Percentiles rank a stretch among this genome's conserved stretches.
Evolutionary conservation across 1,140 invertebrate genomes (phyloP).

Genomic region (Amphibalanus amphitrite): DNA sequence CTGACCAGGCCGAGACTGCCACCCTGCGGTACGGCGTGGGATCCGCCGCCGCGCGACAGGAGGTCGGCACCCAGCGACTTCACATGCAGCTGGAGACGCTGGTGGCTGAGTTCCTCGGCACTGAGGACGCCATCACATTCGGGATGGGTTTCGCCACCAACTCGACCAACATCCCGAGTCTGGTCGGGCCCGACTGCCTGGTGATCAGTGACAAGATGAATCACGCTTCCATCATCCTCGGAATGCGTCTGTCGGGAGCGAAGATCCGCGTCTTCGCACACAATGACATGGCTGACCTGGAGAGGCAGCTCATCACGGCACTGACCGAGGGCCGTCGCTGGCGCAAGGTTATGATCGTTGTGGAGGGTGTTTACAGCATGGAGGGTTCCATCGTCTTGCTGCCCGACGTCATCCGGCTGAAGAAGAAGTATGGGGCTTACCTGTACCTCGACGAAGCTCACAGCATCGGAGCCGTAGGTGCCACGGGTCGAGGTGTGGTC

Average conservation of each 20-base stretch:
- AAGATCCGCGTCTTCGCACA: constrained; percentile 32
- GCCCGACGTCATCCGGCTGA: constrained; percentile 72
- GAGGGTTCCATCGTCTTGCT: constrained; percentile 87
- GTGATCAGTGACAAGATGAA: constrained; percentile 93
- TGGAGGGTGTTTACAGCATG: constrained; percentile 96
- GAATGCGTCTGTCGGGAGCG: constrained; percentile 70
- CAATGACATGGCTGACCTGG: constrained; percentile 62
- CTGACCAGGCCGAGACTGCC: constrained; percentile 43
- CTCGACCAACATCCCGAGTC: constrained; percentile 71
- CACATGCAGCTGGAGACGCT: constrained; percentile 66
- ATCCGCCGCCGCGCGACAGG: constrained; percentile 40
- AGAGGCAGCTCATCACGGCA: constrained; percentile 54
- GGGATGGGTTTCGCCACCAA: constrained; percentile 99
- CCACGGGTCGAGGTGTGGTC: constrained; percentile 66
- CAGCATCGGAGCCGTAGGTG: constrained; percentile 83
- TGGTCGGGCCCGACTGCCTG: constrained; percentile 64
- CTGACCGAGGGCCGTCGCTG: constrained; percentile 71
- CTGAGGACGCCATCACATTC: constrained; percentile 84
- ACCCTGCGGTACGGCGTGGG: constrained; percentile 49
- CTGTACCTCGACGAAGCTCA: constrained; percentile 92
- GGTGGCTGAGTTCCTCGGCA: constrained; percentile 76
- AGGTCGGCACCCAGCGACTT: constrained; percentile 47
- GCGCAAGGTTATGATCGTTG: constrained; percentile 85
- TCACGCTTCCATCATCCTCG: constrained; percentile 90
- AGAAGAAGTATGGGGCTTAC: constrained; percentile 90